Evolutionary conservation across 2,797 vertebrate species (phyloP).

Genomic region (Falco rusticolus): DNA sequence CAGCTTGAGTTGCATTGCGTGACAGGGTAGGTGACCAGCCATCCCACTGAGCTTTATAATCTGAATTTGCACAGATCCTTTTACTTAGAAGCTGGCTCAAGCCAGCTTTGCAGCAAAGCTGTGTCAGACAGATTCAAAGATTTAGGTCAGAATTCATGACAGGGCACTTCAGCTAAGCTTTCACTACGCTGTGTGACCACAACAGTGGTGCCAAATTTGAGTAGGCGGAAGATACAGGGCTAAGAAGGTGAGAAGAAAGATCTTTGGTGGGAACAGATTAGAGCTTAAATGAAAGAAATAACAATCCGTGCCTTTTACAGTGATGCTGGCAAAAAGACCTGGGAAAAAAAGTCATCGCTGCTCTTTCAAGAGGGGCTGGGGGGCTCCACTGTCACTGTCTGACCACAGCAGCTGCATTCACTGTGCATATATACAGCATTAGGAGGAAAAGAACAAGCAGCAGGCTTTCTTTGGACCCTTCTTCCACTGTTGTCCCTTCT

Average conservation of each 20-base stretch:
- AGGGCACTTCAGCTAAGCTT: not conserved
- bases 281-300: not conserved
- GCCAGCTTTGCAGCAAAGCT: not conserved
- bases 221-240: not conserved
- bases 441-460: not conserved
- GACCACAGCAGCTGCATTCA: not conserved
- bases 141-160: not conserved
- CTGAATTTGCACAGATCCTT: not conserved
- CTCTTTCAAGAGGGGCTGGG: not conserved
- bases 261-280: not conserved
- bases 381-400: rapidly evolving
- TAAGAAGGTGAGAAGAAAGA: not conserved
- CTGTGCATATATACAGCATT: not conserved
- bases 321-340: not conserved
- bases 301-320: not conserved
- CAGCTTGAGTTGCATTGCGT: not conserved
- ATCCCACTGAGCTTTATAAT: not conserved
- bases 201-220: not conserved
- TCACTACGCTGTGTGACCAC: not conserved
- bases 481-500: not conserved
- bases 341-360: not conserved
- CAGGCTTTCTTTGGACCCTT: not conserved
- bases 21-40: not conserved
- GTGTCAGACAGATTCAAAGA: not conserved
- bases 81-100: not conserved